Evolutionary conservation across 2,888 invertebrate genomes (phyloP).

Genomic region (Deilephila porcellus): DNA sequence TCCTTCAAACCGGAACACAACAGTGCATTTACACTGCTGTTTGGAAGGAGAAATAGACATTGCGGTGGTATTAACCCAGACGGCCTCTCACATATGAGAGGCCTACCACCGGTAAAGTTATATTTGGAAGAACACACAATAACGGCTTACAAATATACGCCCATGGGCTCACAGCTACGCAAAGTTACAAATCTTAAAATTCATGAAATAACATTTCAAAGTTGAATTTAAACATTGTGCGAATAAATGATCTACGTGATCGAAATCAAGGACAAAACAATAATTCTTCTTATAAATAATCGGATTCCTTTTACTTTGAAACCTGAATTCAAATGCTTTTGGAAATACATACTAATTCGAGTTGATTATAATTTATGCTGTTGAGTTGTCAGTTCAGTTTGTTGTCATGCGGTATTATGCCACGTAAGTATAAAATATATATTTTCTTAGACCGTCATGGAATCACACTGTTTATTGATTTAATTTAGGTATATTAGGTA

Average conservation of each 20-base stretch:
- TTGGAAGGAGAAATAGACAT: too few species aligned
- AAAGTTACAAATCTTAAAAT: not conserved
- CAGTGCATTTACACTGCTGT: too few species aligned
- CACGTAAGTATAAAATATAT: not conserved
- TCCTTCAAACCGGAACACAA: too few species aligned
- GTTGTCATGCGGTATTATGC: slow-evolving; percentile 11
- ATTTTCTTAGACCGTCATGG: too few species aligned
- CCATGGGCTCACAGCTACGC: too few species aligned
- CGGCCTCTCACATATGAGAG: too few species aligned
- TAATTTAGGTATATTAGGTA: too few species aligned
- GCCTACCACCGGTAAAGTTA: too few species aligned
- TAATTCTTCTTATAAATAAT: not conserved
- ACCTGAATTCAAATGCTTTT: not conserved
- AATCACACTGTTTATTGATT: not conserved
- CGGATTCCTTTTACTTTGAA: not conserved
- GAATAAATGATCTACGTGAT: not conserved
- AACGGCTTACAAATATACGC: too few species aligned
- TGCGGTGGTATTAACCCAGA: too few species aligned
- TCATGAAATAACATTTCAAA: not conserved
- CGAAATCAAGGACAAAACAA: not conserved
- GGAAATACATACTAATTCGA: slow-evolving; percentile 7
- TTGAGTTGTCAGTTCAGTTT: not conserved
- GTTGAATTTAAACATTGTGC: not conserved
- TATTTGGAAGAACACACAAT: too few species aligned
- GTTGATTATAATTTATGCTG: slow-evolving; percentile 1